Percentiles rank a stretch among this genome's conserved stretches.
Evolutionary conservation across 2,888 invertebrate species (phyloP).

Genomic region (Xylophagus ater): DNA sequence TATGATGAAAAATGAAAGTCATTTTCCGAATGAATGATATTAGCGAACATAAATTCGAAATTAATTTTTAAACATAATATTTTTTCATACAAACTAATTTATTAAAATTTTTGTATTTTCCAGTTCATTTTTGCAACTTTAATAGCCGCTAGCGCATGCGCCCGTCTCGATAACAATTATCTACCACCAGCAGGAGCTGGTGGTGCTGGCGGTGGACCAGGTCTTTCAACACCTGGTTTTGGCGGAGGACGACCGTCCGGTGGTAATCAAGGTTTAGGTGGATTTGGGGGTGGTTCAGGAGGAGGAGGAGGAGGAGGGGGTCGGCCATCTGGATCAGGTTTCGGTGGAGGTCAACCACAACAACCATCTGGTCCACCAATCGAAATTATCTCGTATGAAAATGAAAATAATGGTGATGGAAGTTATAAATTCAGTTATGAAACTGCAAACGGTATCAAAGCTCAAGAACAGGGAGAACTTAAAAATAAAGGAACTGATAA

Average conservation of each 20-base stretch:
- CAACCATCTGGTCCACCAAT: constrained; percentile 39
- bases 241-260: constrained; percentile 17
- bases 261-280: constrained; percentile 15
- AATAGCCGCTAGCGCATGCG: constrained; percentile 40
- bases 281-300: constrained; percentile 15
- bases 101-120: constrained; percentile 23
- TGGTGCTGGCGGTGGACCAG: constrained; percentile 37
- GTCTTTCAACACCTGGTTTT: constrained; percentile 31
- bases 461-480: constrained; percentile 49
- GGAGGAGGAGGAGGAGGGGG: constrained; percentile 10
- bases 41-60: too few relatives aligned
- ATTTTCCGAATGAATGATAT: too few relatives aligned
- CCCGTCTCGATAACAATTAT: constrained; percentile 46
- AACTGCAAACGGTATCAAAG: constrained; percentile 52
- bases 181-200: constrained; percentile 44
- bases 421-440: constrained; percentile 50
- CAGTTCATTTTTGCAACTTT: constrained; percentile 41
- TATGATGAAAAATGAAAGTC: too few relatives aligned
- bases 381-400: constrained; percentile 46
- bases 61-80: too few relatives aligned
- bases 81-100: too few relatives aligned
- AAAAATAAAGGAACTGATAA: constrained; percentile 47
- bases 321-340: constrained; percentile 14
- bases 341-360: constrained; percentile 22
- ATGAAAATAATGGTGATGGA: constrained; percentile 48